Conservation (phyloP, 2,113 vertebrate genomes). For the Crotalus viridis region DNA sequence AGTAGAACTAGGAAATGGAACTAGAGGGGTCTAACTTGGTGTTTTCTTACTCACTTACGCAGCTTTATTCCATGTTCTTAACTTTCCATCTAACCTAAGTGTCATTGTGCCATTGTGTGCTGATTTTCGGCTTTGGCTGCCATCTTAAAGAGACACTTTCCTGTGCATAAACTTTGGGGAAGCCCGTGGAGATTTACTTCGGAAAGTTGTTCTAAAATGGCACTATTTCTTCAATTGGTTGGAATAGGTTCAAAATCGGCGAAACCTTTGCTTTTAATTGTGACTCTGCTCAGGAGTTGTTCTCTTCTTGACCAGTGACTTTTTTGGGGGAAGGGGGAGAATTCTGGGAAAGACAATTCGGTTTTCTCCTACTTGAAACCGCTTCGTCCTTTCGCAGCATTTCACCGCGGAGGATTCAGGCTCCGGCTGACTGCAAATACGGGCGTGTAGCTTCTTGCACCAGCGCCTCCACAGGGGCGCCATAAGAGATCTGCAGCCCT, state of each 20-base stretch:
- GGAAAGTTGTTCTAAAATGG: neutral
- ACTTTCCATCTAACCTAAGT: neutral
- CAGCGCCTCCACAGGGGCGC: neutral
- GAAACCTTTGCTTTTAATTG: neutral
- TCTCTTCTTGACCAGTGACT: neutral
- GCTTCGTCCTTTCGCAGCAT: neutral
- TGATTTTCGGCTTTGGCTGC: neutral
- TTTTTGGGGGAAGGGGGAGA: too few relatives aligned
- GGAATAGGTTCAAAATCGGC: neutral
- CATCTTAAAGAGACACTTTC: neutral
- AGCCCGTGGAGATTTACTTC: neutral
- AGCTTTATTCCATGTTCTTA: neutral
- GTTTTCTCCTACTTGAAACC: neutral
- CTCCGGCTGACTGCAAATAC: neutral
- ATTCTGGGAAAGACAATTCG: neutral
- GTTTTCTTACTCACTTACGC: neutral
- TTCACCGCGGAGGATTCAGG: neutral
- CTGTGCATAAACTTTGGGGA: too few relatives aligned
- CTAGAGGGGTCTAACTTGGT: neutral
- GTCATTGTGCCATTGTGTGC: neutral
- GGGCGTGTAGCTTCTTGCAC: neutral
- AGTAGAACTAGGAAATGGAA: neutral
- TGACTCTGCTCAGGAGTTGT: neutral
- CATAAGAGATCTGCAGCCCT: neutral
- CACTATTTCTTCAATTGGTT: neutral